These are phyloP conservation scores for Ornithoptera alexandrae DNA, from an alignment of 2,888 invertebrate genomes.

Conservation along the genomic window DNA sequence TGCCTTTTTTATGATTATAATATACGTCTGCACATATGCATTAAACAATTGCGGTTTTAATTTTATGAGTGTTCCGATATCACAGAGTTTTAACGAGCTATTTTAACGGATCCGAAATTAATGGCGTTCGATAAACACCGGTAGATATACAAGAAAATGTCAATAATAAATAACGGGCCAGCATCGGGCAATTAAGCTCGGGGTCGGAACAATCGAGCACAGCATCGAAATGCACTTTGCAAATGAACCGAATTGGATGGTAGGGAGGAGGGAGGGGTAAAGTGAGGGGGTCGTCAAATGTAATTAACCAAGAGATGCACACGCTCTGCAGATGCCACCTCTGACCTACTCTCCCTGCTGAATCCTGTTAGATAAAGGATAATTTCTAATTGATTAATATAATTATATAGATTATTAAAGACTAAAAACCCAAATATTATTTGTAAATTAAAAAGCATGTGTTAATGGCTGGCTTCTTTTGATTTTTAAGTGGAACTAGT, in stretches of 20 bases:
- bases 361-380: slow-evolving; percentile 32
- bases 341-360: slow-evolving; percentile 32
- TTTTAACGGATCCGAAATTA: slow-evolving; percentile 46
- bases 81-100: slow-evolving; percentile 37
- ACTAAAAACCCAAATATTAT: too few relatives aligned
- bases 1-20: not conserved
- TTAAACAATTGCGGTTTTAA: slow-evolving; percentile 16
- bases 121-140: slow-evolving; percentile 50
- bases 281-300: slow-evolving; percentile 53
- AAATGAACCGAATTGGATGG: slow-evolving; percentile 69
- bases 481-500: too few relatives aligned
- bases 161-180: slow-evolving; percentile 70
- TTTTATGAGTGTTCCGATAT: slow-evolving; percentile 22
- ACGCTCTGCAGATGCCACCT: slow-evolving; percentile 57
- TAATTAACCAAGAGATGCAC: slow-evolving; percentile 68
- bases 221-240: slow-evolving; percentile 79
- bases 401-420: too few relatives aligned
- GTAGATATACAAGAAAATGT: slow-evolving; percentile 63
- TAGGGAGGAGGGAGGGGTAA: slow-evolving; percentile 37
- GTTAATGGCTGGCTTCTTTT: too few relatives aligned
- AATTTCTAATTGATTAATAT: slow-evolving; percentile 30
- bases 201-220: slow-evolving; percentile 66
- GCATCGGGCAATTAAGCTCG: slow-evolving; percentile 66
- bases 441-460: too few relatives aligned
- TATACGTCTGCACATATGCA: slow-evolving; percentile 11